phyloP scores from a whole-genome alignment of 2,113 vertebrate species.

The Rostratula benghalensis region DNA sequence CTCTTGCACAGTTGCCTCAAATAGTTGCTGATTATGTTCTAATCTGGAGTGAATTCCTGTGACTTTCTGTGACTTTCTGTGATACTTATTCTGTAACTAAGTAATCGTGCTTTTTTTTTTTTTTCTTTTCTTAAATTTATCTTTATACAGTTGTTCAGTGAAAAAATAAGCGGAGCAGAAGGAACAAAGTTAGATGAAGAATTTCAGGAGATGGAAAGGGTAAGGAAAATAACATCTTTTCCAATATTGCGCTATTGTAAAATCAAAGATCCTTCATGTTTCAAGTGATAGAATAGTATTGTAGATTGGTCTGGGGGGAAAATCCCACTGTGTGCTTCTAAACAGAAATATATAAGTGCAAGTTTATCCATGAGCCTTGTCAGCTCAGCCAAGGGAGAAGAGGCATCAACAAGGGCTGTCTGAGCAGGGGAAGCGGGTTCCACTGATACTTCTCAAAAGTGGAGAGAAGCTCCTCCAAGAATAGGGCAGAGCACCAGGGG shows the following conservation, averaged over 20 bases:
- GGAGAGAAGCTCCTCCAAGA: not conserved
- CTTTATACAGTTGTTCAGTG: conserved; percentile 86
- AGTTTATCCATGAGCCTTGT: not conserved
- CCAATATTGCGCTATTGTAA: not conserved
- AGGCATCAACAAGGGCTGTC: not conserved
- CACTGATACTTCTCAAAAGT: not conserved
- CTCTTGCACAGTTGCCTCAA: not conserved
- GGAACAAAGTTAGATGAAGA: conserved; percentile 93
- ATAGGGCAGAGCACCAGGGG: not conserved
- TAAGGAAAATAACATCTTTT: conserved; percentile 69
- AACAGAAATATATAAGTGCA: not conserved
- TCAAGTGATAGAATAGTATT: not conserved
- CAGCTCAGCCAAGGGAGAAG: not conserved
- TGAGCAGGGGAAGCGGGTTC: not conserved
- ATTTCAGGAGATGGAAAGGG: conserved; percentile 94
- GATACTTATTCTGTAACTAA: not conserved
- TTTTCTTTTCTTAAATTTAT: not conserved
- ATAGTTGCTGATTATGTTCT: not conserved
- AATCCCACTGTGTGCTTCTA: not conserved
- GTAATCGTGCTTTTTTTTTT: not conserved
- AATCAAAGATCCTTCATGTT: not conserved
- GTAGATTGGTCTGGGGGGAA: not conserved
- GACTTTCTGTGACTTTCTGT: not conserved
- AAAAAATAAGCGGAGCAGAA: conserved; percentile 94
- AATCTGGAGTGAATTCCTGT: not conserved